Evolutionary conservation across 1,140 invertebrate genomes (phyloP).

Genomic region (Nephotettix cincticeps): DNA sequence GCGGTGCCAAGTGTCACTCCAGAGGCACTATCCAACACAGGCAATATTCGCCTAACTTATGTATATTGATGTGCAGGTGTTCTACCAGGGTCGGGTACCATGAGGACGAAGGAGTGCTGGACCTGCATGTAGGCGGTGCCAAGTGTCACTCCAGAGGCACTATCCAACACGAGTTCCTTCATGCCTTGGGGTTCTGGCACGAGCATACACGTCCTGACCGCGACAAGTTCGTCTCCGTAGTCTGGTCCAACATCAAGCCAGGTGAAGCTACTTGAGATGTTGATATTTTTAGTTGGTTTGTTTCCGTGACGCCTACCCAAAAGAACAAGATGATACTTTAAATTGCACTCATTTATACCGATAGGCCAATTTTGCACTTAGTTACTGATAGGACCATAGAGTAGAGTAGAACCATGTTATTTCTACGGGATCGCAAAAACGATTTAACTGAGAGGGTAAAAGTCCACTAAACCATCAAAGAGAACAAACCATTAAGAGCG

Average conservation of each 20-base stretch:
- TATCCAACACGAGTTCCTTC: conserved; percentile 80
- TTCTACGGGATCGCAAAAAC: too few species aligned
- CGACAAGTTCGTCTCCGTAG: conserved; percentile 90
- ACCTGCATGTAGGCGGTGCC: conserved; percentile 40
- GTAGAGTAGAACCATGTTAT: too few species aligned
- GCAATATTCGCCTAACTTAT: too few species aligned
- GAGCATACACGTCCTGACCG: conserved; percentile 97
- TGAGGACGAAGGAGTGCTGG: conserved; percentile 38
- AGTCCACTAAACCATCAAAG: too few species aligned
- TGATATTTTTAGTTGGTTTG: too few species aligned
- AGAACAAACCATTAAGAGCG: too few species aligned
- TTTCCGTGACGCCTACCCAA: too few species aligned
- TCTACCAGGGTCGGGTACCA: conserved; percentile 47
- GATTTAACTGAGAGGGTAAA: too few species aligned
- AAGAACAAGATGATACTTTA: too few species aligned
- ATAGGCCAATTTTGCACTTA: too few species aligned
- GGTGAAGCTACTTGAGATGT: conserved; percentile 67
- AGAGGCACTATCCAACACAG: conserved; percentile 55
- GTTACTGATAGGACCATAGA: too few species aligned
- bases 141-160: conserved; percentile 45
- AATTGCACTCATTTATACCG: too few species aligned
- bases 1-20: conserved; percentile 37
- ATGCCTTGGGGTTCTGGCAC: conserved; percentile 98
- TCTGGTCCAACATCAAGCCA: conserved; percentile 93
- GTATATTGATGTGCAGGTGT: conserved; percentile 38